phyloP scores from a whole-genome alignment of 2,888 invertebrate species.

The Aleiodes leptofemur region DNA sequence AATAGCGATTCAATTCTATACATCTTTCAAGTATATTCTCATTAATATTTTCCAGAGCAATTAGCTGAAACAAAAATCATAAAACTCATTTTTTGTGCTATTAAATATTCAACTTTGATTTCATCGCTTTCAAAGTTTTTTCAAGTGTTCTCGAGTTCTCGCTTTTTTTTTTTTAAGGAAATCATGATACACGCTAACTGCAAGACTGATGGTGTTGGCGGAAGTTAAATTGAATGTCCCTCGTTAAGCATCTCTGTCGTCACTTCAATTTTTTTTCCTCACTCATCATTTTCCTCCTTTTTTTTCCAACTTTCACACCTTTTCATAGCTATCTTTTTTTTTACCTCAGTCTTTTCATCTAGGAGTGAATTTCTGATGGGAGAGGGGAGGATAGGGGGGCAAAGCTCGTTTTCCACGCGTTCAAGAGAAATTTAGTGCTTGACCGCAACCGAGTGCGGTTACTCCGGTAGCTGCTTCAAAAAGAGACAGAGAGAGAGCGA shows the following conservation, averaged over 20 bases:
- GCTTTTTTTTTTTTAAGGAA: conserved; percentile 1
- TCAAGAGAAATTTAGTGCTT: conserved; percentile 52
- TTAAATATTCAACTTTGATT: background rate
- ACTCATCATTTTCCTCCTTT: conserved; percentile 6
- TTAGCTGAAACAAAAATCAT: background rate
- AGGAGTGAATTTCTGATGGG: background rate
- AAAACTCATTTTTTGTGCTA: conserved; percentile 6
- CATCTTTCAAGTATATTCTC: background rate
- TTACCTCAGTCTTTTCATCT: conserved; percentile 10
- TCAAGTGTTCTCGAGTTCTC: conserved; percentile 4
- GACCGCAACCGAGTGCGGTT: conserved; percentile 54
- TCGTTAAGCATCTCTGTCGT: conserved; percentile 49
- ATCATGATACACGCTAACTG: conserved; percentile 25
- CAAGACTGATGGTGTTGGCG: conserved; percentile 45
- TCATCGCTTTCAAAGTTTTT: background rate
- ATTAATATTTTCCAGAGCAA: no score
- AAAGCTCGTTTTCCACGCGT: conserved; percentile 40
- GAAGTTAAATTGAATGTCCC: conserved; percentile 55
- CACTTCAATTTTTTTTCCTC: conserved; percentile 19
- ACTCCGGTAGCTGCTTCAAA: conserved; percentile 26
- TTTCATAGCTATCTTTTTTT: conserved; percentile 11
- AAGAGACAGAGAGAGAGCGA: conserved; percentile 2
- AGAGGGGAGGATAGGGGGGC: background rate
- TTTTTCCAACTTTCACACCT: conserved; percentile 11
- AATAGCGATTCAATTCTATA: conserved; percentile 3